Conservation (phyloP, 2,797 vertebrate genomes). For the Heliangelus exortis region DNA sequence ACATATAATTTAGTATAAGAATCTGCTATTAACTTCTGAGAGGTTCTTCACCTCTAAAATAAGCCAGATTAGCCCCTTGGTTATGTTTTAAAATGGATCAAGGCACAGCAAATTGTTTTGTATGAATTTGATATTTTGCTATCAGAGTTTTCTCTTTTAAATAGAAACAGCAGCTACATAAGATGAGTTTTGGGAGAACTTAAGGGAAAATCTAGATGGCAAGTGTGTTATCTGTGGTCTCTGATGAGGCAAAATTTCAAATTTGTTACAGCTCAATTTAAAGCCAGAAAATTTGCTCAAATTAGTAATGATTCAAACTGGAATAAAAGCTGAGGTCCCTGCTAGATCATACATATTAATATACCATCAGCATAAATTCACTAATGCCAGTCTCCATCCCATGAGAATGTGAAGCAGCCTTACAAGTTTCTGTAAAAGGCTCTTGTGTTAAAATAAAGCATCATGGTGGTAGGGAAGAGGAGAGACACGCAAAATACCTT, state of each 20-base stretch:
- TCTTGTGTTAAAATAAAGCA: background rate
- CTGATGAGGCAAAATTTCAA: background rate
- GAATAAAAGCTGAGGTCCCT: constrained; percentile 22
- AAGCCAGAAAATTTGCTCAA: constrained; percentile 35
- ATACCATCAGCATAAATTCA: constrained; percentile 19
- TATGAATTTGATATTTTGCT: background rate
- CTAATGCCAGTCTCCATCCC: background rate
- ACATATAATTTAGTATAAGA: background rate
- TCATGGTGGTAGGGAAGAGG: background rate
- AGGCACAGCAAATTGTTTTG: background rate
- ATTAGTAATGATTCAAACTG: constrained; percentile 24
- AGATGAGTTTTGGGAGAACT: background rate
- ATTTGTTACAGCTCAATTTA: constrained; percentile 6
- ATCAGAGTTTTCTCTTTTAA: background rate
- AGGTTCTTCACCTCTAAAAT: background rate
- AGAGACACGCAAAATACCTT: background rate
- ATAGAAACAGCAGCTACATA: background rate
- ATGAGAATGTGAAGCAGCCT: background rate
- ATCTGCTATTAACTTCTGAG: background rate
- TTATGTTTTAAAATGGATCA: constrained; percentile 3
- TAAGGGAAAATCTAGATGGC: background rate
- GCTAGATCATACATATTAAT: constrained; percentile 14
- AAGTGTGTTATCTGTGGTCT: background rate
- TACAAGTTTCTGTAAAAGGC: background rate
- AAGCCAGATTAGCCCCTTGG: background rate